phyloP scores from a whole-genome alignment of 2,797 vertebrate genomes.

The Nasua narica region DNA sequence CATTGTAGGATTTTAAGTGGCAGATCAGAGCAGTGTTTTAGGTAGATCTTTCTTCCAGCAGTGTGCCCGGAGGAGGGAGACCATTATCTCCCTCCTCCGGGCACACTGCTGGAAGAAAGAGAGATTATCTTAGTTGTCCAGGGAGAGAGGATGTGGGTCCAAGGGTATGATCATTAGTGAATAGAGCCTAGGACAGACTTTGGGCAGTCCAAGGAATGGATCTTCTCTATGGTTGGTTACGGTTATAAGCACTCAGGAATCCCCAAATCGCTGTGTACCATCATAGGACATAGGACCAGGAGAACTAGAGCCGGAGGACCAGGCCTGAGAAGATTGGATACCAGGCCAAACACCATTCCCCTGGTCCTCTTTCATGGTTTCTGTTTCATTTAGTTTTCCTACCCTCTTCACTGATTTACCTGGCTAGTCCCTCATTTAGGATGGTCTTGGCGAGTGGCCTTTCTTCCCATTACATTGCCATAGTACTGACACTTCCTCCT shows the following conservation, averaged over 20 bases:
- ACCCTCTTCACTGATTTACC: neutral
- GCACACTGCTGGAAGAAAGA: no score
- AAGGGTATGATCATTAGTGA: neutral
- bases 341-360: neutral
- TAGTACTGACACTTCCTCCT: neutral
- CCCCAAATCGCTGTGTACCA: neutral
- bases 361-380: neutral
- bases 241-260: neutral
- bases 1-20: conserved; percentile 5
- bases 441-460: neutral
- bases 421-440: neutral
- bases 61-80: neutral
- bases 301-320: neutral
- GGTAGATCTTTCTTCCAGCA: neutral
- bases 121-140: neutral
- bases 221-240: neutral
- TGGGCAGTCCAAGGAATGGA: neutral
- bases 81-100: no score
- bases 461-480: neutral
- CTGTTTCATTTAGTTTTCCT: neutral
- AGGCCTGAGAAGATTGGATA: neutral
- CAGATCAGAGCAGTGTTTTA: neutral
- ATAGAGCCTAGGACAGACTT: neutral
- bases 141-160: neutral
- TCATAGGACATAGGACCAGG: neutral